Evolutionary conservation across 2,888 invertebrate genomes (phyloP), one percentile per base, ranked within the genome.

Genomic region (Physocephala rufipes): DNA sequence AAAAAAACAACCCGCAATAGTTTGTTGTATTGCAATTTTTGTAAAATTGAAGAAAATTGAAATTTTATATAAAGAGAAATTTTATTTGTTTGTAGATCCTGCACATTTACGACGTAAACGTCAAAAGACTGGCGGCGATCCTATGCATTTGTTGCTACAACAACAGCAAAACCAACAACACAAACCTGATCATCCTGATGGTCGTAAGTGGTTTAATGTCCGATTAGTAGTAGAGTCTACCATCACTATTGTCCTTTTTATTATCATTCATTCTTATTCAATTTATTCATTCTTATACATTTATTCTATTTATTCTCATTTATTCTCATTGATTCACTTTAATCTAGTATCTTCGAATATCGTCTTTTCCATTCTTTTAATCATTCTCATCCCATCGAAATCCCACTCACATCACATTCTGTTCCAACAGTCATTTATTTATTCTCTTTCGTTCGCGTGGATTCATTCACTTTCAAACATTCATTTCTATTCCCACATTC

Each of bases 31-130:
- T 9, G 24, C 12, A 55, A n/a, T 62, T 43, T 62, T 45, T 45
- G 15, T 63, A 21, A 63, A 45, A 13, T n/a, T n/a, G n/a, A 59
- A n/a, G 28, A 7, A 36, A 36, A 36, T 36, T 36, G 9, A 36
- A 36, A 36, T n/a, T n/a, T n/a, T n/a, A n/a, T 12, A 55, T 24
- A 55, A 13, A 24, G 26, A 24, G 28, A 58, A 7, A 58, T 49
- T 62, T 63, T 53, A 77, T 82, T 86, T 84, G 86, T 88, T 36
- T 88, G 80, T 89, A 90, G 90, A 90, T 87, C 88, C 89, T 80
- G 88, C 87, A 84, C 86, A 86, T 78, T 86, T 89, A 85, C 90
- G 88, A 78, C 84, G 84, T 71, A 85, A 85, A 79, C 83, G 85
- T 78, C 85, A 84, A 87, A 85, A 82, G 80, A 82, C 82, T 78